Evolutionary conservation across 2,113 vertebrate species (phyloP), one percentile per base, ranked within the genome.

Genomic region (Castor canadensis): DNA sequence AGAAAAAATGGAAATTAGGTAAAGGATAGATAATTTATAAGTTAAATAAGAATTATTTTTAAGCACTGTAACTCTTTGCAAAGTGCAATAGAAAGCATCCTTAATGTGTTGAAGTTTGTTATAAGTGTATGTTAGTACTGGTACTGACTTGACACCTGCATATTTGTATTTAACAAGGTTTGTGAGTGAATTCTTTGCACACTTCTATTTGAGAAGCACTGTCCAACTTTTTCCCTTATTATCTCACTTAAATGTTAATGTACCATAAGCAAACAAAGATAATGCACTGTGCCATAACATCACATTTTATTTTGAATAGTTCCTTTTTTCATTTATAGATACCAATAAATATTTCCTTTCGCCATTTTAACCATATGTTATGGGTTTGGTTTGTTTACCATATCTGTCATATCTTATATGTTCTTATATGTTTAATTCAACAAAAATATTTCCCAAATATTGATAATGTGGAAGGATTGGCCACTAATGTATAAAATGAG

Each of bases 361-460:
- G 26, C 81, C 90, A 43, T 83, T 77, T 91, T 19, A 67, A 84
- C 10, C 0, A 66, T 5, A 49, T 62, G 66, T 79, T 52, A 9
- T n/a, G 5, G 32, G 30, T 4, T 85, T 81, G 24, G 1, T 52
- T 90, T 94, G 52, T 90, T 95, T 84, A 95, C 9, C 12, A 3
- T 77, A 56, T 35, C 32, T 86, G 60, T 7, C 24, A 43, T 35
- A 85, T 81, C 38, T 45, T 10, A 62, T 72, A 52, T 43, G 38
- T 62, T 71, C 60, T n/a, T 88, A 35, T 49, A 62, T 45, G 38
- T 94, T 97, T 66, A 95, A 66, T 75, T 83, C 8, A 79, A 17
- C 84, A 45, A 87, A 91, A 90, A 16, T 0, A 72, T 47, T 87
- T 75, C 1, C 19, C 64, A 87, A 77, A 17, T 71, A 81, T 40